phyloP scores from a whole-genome alignment of 1,140 invertebrate species.

The Euura saliciscinereae region DNA sequence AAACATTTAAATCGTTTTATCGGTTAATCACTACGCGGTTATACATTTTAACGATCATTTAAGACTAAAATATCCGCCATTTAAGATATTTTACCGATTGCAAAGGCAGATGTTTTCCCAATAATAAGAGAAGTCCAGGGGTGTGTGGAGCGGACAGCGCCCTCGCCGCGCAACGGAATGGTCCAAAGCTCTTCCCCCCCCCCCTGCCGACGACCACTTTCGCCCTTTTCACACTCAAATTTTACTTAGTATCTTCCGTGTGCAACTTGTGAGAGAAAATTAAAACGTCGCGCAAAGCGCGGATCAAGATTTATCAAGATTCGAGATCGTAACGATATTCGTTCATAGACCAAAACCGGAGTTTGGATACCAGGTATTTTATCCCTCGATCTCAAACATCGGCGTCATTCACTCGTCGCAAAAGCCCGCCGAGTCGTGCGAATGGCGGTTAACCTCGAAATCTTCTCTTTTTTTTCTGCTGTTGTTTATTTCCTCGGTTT shows the following conservation, averaged over 20 bases:
- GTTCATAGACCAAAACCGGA: too few relatives aligned
- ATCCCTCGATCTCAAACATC: too few relatives aligned
- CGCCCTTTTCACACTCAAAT: too few relatives aligned
- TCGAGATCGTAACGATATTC: too few relatives aligned
- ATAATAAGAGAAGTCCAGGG: slow-evolving; percentile 12
- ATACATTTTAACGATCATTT: neutral
- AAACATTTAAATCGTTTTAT: neutral
- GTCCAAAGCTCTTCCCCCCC: neutral
- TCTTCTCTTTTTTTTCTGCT: neutral
- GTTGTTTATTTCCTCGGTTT: neutral
- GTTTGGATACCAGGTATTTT: too few relatives aligned
- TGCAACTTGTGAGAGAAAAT: slow-evolving; percentile 12
- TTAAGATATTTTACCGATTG: neutral
- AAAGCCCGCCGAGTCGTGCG: neutral
- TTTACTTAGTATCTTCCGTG: too few relatives aligned
- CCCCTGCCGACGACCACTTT: neutral
- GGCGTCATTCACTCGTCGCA: too few relatives aligned
- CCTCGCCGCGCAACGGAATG: neutral
- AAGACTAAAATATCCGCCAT: neutral
- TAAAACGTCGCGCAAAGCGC: slow-evolving; percentile 13
- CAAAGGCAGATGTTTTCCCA: slow-evolving; percentile 13
- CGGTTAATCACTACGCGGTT: neutral
- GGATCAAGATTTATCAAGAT: neutral
- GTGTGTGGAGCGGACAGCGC: slow-evolving; percentile 5
- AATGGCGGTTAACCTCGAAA: neutral